Conservation (phyloP, 2,797 vertebrate species). For the Falco columbarius region DNA sequence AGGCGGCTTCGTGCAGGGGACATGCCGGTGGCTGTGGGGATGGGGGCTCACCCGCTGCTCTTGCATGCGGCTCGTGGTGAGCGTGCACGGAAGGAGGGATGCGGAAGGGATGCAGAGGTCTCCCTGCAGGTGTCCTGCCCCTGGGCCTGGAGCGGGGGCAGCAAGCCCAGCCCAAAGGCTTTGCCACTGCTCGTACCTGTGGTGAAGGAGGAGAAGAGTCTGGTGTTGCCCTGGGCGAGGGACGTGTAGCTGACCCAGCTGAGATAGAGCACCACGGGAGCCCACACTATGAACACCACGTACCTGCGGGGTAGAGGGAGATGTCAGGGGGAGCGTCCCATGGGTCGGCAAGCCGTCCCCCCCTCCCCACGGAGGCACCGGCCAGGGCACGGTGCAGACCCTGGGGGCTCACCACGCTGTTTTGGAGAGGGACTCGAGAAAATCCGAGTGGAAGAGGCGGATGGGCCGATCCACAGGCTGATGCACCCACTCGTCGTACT, state of each 20-base stretch:
- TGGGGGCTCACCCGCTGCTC: not conserved
- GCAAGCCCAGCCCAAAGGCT: not conserved
- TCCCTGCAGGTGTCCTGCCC: not conserved
- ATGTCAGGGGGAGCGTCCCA: not conserved
- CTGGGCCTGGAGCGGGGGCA: accelerated
- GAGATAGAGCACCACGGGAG: constrained; percentile 88
- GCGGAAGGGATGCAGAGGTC: not conserved
- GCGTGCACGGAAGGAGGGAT: not conserved
- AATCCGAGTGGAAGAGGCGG: constrained; percentile 90
- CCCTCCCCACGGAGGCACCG: accelerated
- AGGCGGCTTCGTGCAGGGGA: not conserved
- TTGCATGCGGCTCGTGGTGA: not conserved
- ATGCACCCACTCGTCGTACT: constrained; percentile 96
- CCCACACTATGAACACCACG: constrained; percentile 90
- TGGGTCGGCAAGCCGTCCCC: accelerated
- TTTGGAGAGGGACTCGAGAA: constrained; percentile 91
- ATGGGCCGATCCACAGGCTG: constrained; percentile 94
- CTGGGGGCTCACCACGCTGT: constrained; percentile 86
- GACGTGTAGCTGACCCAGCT: constrained; percentile 87
- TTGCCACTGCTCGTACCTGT: constrained; percentile 78
- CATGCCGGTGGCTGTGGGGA: accelerated
- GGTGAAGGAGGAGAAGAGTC: constrained; percentile 81
- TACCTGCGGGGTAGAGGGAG: constrained; percentile 80
- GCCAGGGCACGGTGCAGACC: not conserved
- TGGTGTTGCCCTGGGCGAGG: constrained; percentile 84